phyloP scores from a whole-genome alignment of 2,113 vertebrate species.

The Spheniscus mendiculus region DNA sequence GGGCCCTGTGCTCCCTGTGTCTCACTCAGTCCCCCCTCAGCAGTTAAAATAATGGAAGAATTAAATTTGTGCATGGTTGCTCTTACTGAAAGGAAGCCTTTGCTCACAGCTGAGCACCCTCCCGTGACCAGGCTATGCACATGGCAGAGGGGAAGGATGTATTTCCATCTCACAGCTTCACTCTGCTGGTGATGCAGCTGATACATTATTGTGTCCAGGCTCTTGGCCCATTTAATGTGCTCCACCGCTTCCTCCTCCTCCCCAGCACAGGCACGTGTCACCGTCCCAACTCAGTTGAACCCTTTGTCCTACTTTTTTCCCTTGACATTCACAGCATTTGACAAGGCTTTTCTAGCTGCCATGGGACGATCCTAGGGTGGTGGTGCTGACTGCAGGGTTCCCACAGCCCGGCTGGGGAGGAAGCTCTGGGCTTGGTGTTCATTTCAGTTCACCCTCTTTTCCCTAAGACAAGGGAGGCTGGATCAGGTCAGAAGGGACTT shows the following conservation, averaged over 20 bases:
- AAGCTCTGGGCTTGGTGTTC: background rate
- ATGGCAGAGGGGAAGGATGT: background rate
- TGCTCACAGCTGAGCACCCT: background rate
- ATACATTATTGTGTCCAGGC: background rate
- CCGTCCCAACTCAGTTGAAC: background rate
- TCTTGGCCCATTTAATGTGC: slow-evolving; percentile 46
- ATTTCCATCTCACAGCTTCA: background rate
- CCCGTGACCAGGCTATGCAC: background rate
- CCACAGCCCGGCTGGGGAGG: background rate
- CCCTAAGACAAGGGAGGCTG: background rate
- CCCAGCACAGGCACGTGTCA: background rate
- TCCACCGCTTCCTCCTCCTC: slow-evolving; percentile 32
- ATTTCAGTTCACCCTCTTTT: background rate
- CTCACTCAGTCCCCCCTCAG: background rate
- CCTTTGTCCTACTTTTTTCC: slow-evolving; percentile 49
- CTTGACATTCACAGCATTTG: slow-evolving; percentile 19
- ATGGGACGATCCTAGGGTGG: slow-evolving; percentile 16
- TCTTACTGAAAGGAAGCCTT: background rate
- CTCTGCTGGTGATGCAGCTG: background rate
- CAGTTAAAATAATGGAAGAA: background rate
- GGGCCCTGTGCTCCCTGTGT: background rate
- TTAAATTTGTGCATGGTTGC: background rate
- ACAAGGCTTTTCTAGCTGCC: slow-evolving; percentile 38
- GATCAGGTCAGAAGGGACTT: background rate
- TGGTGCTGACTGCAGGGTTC: background rate